These are phyloP conservation scores for Drosophila sproati DNA, from an alignment of 1,140 invertebrate genomes.

Conservation along the genomic window DNA sequence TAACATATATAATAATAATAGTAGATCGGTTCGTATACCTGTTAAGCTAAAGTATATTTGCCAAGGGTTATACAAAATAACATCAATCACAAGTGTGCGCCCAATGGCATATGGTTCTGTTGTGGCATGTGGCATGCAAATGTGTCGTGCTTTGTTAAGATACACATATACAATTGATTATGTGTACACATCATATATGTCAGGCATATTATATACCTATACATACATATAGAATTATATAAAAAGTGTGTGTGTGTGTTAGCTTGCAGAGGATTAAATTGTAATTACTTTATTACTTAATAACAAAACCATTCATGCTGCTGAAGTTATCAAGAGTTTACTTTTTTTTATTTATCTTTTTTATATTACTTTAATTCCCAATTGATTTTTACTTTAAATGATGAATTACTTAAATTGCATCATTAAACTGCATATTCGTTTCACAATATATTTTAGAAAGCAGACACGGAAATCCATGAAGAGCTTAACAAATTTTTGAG, in stretches of 20 bases:
- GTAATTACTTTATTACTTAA: slow-evolving; percentile 80
- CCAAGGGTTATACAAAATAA: neutral
- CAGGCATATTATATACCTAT: neutral
- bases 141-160: slow-evolving; percentile 27
- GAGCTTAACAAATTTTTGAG: neutral
- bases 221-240: slow-evolving; percentile 4
- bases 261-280: slow-evolving; percentile 67
- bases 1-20: too few species aligned
- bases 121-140: slow-evolving; percentile 44
- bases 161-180: slow-evolving; percentile 12
- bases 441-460: too few species aligned
- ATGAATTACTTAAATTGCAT: slow-evolving; percentile 19
- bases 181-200: slow-evolving; percentile 3
- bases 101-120: slow-evolving; percentile 18
- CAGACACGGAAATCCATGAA: neutral
- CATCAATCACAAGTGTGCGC: slow-evolving; percentile 5
- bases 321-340: slow-evolving; percentile 67
- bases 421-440: neutral
- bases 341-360: neutral
- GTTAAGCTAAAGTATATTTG: too few species aligned
- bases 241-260: slow-evolving; percentile 22
- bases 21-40: too few species aligned
- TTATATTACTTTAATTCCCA: slow-evolving; percentile 50
- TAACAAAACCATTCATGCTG: slow-evolving; percentile 78
- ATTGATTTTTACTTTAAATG: slow-evolving; percentile 48